Percentiles rank a stretch among this genome's conserved stretches.
These are phyloP conservation scores for Mactra quadrangularis DNA, from an alignment of 1,140 invertebrate genomes.

Conservation along the genomic window DNA sequence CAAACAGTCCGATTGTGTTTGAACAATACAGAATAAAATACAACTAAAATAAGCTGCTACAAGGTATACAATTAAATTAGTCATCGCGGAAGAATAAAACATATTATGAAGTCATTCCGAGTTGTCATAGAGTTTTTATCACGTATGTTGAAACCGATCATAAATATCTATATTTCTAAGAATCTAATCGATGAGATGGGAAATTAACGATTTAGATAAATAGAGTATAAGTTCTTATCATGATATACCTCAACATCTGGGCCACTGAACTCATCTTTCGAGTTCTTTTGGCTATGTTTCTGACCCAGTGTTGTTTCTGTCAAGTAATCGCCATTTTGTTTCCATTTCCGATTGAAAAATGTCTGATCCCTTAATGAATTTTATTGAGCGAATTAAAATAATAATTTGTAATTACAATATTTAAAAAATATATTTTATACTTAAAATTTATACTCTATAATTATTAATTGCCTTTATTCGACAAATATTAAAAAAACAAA, in stretches of 20 bases:
- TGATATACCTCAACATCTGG: conserved; percentile 74
- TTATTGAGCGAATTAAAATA: too few relatives aligned
- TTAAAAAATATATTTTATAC: too few relatives aligned
- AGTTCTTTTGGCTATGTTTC: conserved; percentile 57
- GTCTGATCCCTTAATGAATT: neutral
- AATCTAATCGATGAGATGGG: neutral
- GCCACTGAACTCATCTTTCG: conserved; percentile 75
- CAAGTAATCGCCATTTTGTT: conserved; percentile 65
- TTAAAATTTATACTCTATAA: too few relatives aligned
- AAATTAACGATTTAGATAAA: neutral
- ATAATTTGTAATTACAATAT: too few relatives aligned
- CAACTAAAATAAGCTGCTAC: too few relatives aligned
- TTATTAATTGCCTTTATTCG: too few relatives aligned
- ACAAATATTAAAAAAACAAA: neutral
- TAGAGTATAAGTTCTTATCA: neutral
- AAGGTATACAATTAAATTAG: too few relatives aligned
- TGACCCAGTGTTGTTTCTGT: conserved; percentile 53
- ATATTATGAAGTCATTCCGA: too few relatives aligned
- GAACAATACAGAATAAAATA: too few relatives aligned
- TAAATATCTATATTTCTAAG: neutral
- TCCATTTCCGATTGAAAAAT: conserved; percentile 48
- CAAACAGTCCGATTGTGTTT: too few relatives aligned
- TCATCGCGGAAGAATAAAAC: too few relatives aligned
- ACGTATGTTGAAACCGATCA: neutral
- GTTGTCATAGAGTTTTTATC: conserved; percentile 20